Percentiles rank a stretch among this genome's conserved stretches.
Evolutionary conservation across 2,888 invertebrate species (phyloP).

Genomic region (Corythucha ciliata): DNA sequence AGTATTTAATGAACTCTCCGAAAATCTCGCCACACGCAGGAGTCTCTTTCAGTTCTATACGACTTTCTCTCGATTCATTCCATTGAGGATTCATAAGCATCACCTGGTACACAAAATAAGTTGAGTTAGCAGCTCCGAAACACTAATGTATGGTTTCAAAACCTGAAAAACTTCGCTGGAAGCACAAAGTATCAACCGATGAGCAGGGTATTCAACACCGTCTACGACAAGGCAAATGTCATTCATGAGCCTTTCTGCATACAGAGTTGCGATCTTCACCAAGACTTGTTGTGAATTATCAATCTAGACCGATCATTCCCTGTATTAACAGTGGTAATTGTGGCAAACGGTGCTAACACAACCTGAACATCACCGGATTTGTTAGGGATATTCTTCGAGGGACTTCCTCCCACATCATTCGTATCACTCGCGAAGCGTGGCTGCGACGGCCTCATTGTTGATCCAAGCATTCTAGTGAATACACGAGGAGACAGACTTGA

Average conservation of each 20-base stretch:
- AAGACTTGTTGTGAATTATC: conserved; percentile 76
- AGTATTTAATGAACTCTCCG: conserved; percentile 76
- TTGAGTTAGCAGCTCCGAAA: neutral
- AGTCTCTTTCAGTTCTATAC: conserved; percentile 76
- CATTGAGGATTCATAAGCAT: conserved; percentile 92
- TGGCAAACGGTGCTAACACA: too few relatives aligned
- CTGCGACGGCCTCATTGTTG: too few relatives aligned
- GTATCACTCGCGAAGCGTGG: too few relatives aligned
- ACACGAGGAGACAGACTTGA: too few relatives aligned
- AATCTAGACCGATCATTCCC: too few relatives aligned
- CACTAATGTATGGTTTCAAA: conserved; percentile 25
- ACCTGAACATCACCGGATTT: too few relatives aligned
- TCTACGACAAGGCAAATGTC: conserved; percentile 80
- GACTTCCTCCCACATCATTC: too few relatives aligned
- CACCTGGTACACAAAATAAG: conserved; percentile 48
- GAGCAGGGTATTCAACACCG: conserved; percentile 72
- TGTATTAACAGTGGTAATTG: too few relatives aligned
- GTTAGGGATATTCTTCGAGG: too few relatives aligned
- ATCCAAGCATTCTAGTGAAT: too few relatives aligned
- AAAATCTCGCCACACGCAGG: conserved; percentile 76
- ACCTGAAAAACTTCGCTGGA: conserved; percentile 94
- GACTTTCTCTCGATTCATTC: conserved; percentile 79
- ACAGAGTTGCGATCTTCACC: conserved; percentile 70
- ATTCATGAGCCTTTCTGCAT: conserved; percentile 78
- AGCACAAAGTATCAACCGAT: conserved; percentile 82